These are phyloP conservation scores for Litoditis marina DNA, from an alignment of 2,888 invertebrate genomes.

Conservation along the genomic window DNA sequence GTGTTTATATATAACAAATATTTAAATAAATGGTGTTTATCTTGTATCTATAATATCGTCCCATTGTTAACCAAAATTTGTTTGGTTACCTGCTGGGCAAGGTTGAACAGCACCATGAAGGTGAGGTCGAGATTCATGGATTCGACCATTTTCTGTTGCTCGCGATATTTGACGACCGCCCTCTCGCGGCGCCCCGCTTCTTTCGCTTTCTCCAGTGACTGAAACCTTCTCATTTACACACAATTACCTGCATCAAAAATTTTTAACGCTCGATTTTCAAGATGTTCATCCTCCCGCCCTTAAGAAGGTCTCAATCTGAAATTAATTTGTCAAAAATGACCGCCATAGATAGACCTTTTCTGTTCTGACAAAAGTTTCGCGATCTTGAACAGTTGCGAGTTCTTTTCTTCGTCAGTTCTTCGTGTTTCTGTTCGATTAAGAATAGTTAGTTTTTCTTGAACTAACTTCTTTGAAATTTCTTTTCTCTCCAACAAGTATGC, in stretches of 20 bases:
- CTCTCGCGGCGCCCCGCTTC: conserved; percentile 91
- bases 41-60: too few species aligned
- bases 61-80: not conserved
- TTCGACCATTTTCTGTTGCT: conserved; percentile 81
- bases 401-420: not conserved
- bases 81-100: conserved; percentile 71
- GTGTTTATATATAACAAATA: too few species aligned
- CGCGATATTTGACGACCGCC: conserved; percentile 82
- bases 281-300: too few species aligned
- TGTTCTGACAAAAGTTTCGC: not conserved
- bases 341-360: not conserved
- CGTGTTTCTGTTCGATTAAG: not conserved
- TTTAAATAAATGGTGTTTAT: not conserved
- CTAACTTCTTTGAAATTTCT: conserved; percentile 61
- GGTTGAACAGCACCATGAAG: conserved; percentile 88
- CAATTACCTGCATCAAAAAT: too few species aligned
- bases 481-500: conserved; percentile 73
- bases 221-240: conserved; percentile 8
- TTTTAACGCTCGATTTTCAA: too few species aligned
- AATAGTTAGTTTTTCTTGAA: not conserved
- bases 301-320: too few species aligned
- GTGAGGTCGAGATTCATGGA: conserved; percentile 91
- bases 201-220: conserved; percentile 85
- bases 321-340: not conserved
- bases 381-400: not conserved